Evolutionary conservation across 2,113 vertebrate genomes (phyloP), one percentile per base, ranked within the genome.

Genomic region (Centropus unirufus): DNA sequence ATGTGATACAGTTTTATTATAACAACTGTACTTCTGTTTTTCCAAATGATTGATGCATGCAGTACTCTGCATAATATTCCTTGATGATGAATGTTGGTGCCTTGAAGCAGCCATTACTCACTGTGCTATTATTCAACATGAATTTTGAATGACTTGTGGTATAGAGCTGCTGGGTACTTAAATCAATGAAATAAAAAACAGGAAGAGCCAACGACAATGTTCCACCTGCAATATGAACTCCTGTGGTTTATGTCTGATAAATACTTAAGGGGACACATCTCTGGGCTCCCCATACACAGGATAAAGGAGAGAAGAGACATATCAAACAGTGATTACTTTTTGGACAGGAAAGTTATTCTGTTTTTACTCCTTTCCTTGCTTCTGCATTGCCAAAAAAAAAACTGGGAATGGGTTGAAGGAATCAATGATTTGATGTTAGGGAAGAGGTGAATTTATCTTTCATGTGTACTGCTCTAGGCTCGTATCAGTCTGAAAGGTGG

Each of bases 61-160:
- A 54, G 39, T 85, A 59, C 26, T 83, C 77, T 82, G 61, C 46
- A 55, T 91, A 75, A 86, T 92, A 30, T 82, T 83, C 39, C 67
- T 69, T 0, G 4, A 16, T 90, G 89, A 91, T 79, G 54, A 59
- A 82, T 82, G 39, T 44, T 88, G 83, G 32, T 89, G 80, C 66
- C 67, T 29, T 54, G 52, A 82, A 87, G 44, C 55, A 78, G 20
- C 22, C 12, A 26, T 90, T 92, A 72, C 66, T 93, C 19, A 40
- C 67, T 54, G 51, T 81, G 64, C 68, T 87, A 21, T 85, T 88
- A 88, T 30, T 91, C 64, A 92, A 66, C 32, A 24, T 79, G 75
- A 76, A 82, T 94, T 93, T 97, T 93, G 58, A 95, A 83, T 88
- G 30, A 84, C 61, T 83, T 83, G 64, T 51, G 82, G 49, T 70